These are phyloP conservation scores for Phalacrocorax brasilianus DNA, from an alignment of 2,113 vertebrate species.

Conservation along the genomic window DNA sequence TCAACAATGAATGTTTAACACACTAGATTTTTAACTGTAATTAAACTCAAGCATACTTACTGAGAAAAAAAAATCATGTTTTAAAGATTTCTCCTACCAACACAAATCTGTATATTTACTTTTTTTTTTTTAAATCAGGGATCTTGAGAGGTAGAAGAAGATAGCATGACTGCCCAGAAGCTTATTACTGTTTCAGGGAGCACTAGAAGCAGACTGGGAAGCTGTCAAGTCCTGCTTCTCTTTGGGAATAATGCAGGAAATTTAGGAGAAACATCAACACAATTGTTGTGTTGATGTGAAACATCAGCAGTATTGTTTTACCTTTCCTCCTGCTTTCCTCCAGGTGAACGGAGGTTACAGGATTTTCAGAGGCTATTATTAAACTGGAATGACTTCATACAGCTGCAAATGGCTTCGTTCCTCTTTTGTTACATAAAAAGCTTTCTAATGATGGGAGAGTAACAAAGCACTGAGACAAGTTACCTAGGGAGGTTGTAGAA, in stretches of 20 bases:
- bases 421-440: neutral
- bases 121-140: neutral
- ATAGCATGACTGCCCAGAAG: neutral
- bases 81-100: neutral
- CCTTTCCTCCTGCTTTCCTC: constrained; percentile 33
- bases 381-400: neutral
- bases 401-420: neutral
- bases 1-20: neutral
- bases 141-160: neutral
- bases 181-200: neutral
- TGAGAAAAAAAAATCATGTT: neutral
- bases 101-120: neutral
- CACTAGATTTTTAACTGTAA: neutral
- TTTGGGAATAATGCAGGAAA: constrained; percentile 12
- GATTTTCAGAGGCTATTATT: neutral
- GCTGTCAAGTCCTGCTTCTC: neutral
- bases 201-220: neutral
- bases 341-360: constrained; percentile 7
- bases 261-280: neutral
- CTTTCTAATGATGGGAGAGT: neutral
- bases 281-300: neutral
- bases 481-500: neutral
- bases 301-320: constrained; percentile 35
- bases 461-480: neutral
- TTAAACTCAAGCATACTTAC: neutral